Base-by-base conservation (phyloP, 1,140 invertebrate genomes). In the Sitophilus oryzae region DNA sequence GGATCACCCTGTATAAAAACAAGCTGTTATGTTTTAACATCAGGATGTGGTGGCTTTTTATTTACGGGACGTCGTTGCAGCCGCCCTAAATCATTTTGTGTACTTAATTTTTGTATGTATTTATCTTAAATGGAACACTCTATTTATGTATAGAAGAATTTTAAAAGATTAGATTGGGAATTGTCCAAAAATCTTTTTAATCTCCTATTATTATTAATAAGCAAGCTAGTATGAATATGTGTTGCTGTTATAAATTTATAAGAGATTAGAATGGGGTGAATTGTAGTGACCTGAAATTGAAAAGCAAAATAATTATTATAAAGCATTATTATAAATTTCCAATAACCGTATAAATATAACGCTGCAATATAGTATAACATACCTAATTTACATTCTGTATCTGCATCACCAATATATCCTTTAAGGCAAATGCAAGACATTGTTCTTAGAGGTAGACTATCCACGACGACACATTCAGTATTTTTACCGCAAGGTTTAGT, bases 371-470 rank as follows among this genome's bases (percentile, higher is more conserved):
- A 5, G 2, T 30, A 42, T 2, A 37, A 57, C 45, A 73, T 81
- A 90, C 89, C 83, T 78, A 77, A 78, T 64, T 77, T 80, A 70
- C 90, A 93, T 71, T 85, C 81, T 45, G 85, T 79, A 59, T 90
- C 88, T 8, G 90, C 89, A 70, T 93, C 88, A 55, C 90, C 90
- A 57, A 84, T 79, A 69, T 82, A 89, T 46, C 88, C 89, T 45
- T 81, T 82, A 42, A 86, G 76, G 69, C 91, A 94, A 65, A 87
- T 80, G 68, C 91, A 94, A 37, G 88, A 82, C 82, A 93, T 89
- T 14, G 89, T 91, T 59, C 89, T 79, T 71, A 91, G 78, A 2
- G 91, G 91, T 50, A 93, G 70, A 1, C 88, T 91, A 64, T 93
- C 84, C 5, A 91, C 81, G 0, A 93, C 88, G 1, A 81, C 78